These are phyloP conservation scores for Dryobotodes eremita DNA, from an alignment of 2,888 invertebrate genomes.

Conservation along the genomic window DNA sequence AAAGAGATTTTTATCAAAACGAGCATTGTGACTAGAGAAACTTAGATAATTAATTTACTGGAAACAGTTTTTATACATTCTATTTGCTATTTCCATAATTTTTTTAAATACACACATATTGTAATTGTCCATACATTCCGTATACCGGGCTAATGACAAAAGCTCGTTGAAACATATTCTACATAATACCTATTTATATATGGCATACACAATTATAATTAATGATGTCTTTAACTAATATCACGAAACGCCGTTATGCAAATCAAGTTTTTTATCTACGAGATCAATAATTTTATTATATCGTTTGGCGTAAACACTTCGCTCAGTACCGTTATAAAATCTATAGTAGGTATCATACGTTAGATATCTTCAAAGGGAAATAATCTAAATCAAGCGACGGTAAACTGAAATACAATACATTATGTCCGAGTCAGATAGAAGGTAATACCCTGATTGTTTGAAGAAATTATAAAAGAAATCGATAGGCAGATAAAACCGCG, in stretches of 20 bases:
- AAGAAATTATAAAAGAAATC: slow-evolving; percentile 68
- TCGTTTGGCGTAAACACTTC: slow-evolving; percentile 61
- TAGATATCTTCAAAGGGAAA: slow-evolving; percentile 55
- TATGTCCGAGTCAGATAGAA: slow-evolving; percentile 61
- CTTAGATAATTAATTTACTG: slow-evolving; percentile 65
- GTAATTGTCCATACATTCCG: slow-evolving; percentile 77
- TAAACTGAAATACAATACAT: slow-evolving; percentile 61
- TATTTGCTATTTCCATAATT: slow-evolving; percentile 79
- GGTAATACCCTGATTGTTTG: slow-evolving; percentile 75
- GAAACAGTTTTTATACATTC: slow-evolving; percentile 74
- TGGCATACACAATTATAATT: slow-evolving; percentile 79
- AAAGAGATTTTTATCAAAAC: slow-evolving; percentile 61
- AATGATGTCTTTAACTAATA: slow-evolving; percentile 77
- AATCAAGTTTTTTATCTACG: slow-evolving; percentile 76
- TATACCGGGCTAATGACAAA: slow-evolving; percentile 89
- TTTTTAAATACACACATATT: slow-evolving; percentile 71
- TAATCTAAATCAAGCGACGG: slow-evolving; percentile 58
- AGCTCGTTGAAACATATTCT: slow-evolving; percentile 88
- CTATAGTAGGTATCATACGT: slow-evolving; percentile 41
- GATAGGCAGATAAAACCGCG: slow-evolving; percentile 68
- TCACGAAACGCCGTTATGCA: slow-evolving; percentile 80
- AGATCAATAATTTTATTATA: slow-evolving; percentile 72
- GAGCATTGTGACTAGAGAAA: slow-evolving; percentile 78
- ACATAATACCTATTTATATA: slow-evolving; percentile 80
- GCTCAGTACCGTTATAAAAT: slow-evolving; percentile 64